A percentile compares a stretch with the other conserved stretches of the same genome.
Conservation (phyloP, 37 sponge, comb jelly and placozoan genomes). For the Aplysina aerophoba region DNA sequence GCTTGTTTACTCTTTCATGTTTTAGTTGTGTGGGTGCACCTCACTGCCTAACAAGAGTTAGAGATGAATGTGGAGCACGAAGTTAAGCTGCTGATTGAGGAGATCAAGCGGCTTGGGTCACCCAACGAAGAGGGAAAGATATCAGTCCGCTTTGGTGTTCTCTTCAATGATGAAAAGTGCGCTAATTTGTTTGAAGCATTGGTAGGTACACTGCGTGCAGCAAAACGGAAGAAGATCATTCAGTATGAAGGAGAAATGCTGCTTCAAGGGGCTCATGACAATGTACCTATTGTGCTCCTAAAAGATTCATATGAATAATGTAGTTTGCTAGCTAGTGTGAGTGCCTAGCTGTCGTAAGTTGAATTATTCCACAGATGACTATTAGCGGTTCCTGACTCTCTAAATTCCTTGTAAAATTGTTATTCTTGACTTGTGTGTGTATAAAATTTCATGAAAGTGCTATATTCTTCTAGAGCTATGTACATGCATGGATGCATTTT, state of each 20-base stretch:
- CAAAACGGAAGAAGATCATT: conserved; percentile 92
- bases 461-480: too few species aligned
- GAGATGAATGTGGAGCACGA: conserved; percentile 93
- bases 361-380: too few species aligned
- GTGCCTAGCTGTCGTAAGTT: background rate
- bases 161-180: conserved; percentile 86
- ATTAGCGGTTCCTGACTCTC: too few species aligned
- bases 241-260: conserved; percentile 83
- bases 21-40: too few species aligned
- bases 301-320: conserved; percentile 31
- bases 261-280: conserved; percentile 88
- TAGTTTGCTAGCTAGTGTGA: background rate
- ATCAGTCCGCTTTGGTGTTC: conserved; percentile 78
- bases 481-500: too few species aligned
- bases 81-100: conserved; percentile 75
- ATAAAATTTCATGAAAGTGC: too few species aligned
- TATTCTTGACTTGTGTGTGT: too few species aligned
- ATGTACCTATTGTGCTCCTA: conserved; percentile 74
- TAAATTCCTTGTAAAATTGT: too few species aligned
- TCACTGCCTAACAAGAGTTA: too few species aligned
- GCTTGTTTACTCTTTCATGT: too few species aligned
- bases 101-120: conserved; percentile 84
- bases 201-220: conserved; percentile 89
- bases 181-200: conserved; percentile 92
- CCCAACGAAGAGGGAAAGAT: conserved; percentile 72